Conservation (phyloP, 2,888 invertebrate genomes). For the Oscheius sp. region DNA sequence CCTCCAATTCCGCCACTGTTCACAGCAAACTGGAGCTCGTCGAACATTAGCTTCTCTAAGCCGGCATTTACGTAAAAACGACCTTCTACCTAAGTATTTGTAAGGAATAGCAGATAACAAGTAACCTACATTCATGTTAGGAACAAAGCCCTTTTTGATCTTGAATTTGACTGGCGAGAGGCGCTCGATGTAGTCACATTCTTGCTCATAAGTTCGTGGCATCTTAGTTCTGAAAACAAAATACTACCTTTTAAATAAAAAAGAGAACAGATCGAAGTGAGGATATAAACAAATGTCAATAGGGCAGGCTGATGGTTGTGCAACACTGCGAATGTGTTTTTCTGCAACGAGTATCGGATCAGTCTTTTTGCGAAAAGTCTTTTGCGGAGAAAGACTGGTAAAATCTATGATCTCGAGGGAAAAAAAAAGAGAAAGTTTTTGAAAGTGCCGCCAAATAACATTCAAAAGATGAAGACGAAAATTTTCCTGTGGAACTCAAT, state of each 20-base stretch:
- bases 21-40: slow-evolving; percentile 91
- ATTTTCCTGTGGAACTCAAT: no score
- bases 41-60: slow-evolving; percentile 94
- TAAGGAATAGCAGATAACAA: not conserved
- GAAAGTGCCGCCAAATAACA: no score
- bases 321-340: no score
- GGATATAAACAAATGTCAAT: no score
- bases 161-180: slow-evolving; percentile 86
- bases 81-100: slow-evolving; percentile 85
- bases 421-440: no score
- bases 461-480: no score
- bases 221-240: slow-evolving; percentile 40
- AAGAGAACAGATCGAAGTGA: not conserved
- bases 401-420: no score
- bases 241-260: not conserved
- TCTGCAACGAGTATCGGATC: no score
- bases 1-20: slow-evolving; percentile 84
- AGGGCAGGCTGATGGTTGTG: no score
- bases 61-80: slow-evolving; percentile 93
- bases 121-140: slow-evolving; percentile 88
- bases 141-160: slow-evolving; percentile 98
- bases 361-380: no score
- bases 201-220: slow-evolving; percentile 84
- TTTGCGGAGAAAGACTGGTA: no score
- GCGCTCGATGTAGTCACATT: slow-evolving; percentile 90